Base-by-base conservation (phyloP, 2,797 vertebrate species). In the Sciaenops ocellatus region DNA sequence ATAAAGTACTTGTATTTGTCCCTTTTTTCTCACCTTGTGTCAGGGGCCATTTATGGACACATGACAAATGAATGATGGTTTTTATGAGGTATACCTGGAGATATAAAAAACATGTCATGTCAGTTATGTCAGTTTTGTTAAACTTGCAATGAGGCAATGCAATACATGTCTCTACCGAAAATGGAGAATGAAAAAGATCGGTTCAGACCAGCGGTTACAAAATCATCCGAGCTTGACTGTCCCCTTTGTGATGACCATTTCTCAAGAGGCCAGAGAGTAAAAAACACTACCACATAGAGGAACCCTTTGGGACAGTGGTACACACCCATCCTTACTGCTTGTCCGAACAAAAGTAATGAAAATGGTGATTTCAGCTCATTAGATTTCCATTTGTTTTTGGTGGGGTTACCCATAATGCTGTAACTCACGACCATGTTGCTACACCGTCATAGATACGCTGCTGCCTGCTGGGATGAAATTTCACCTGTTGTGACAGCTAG, bases 181-280 rank as follows among this genome's bases (percentile, higher is more conserved):
- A 84, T 47, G 55, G 64, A 76, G 79, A 86, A 63, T 73, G 63
- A 85, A 74, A 69, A 62, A 76, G 66, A 88, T 87, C 57, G 65
- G 20, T 76, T 85, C 56, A 80, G 85, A 79, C 78, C 48, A 28
- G 50, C 28, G 28, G 84, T 83, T 85, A 69, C 70, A 83, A 80
- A 90, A 79, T 71, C 82, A 75, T 50, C 68, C 62, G 72, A 62
- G 83, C 78, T 54, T 83, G 84, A 85, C 84, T 75, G 47, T 74
- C 66, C 28, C 56, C 68, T 73, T 76, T 79, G 76, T 77, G 62
- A 83, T 82, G 78, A 48, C 54, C 77, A 84, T 90, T 87, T 70
- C 76, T 85, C 78, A 76, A 47, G 76, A 80, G 66, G 76, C 73
- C 76, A 69, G 28, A 56, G 60, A 68, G 48, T 72, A 52, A 20